Evolutionary conservation across 2,888 invertebrate genomes (phyloP).

Genomic region (Thereva nobilitata): DNA sequence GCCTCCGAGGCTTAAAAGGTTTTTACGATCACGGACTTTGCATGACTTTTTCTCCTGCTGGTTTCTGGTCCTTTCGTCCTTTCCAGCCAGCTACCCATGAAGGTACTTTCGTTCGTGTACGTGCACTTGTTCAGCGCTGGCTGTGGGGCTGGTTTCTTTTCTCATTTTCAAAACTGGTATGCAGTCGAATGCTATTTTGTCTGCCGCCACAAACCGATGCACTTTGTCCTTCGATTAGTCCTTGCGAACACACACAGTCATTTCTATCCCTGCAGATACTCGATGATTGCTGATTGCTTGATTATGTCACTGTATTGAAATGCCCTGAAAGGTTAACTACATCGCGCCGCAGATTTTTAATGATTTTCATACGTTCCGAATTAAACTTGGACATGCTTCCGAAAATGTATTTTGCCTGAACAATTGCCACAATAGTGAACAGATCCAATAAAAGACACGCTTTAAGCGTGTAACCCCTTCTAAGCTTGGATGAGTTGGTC

Average conservation of each 20-base stretch:
- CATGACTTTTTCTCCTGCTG: constrained; percentile 19
- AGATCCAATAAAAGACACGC: too few relatives aligned
- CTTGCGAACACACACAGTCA: constrained; percentile 11
- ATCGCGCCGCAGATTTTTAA: too few relatives aligned
- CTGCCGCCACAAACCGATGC: constrained; percentile 23
- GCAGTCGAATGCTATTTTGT: constrained; percentile 24
- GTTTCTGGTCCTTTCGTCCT: constrained; percentile 21
- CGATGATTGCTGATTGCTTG: constrained; percentile 21
- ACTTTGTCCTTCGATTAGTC: constrained; percentile 33
- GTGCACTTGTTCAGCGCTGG: neutral
- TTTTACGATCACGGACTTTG: constrained; percentile 35
- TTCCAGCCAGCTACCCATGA: constrained; percentile 1
- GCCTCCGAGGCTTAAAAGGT: constrained; percentile 41
- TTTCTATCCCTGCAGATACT: neutral
- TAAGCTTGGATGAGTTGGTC: too few relatives aligned
- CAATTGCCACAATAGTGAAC: too few relatives aligned
- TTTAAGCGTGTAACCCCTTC: too few relatives aligned
- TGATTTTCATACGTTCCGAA: too few relatives aligned
- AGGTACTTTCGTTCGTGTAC: constrained; percentile 11
- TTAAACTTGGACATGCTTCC: too few relatives aligned
- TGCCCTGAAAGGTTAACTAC: too few relatives aligned
- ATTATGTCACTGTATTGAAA: neutral
- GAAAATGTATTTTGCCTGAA: too few relatives aligned
- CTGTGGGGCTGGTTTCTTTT: constrained; percentile 7
- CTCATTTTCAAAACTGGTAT: constrained; percentile 1